Conservation (phyloP, 2,888 invertebrate species). For the Mellilla xanthometata region DNA sequence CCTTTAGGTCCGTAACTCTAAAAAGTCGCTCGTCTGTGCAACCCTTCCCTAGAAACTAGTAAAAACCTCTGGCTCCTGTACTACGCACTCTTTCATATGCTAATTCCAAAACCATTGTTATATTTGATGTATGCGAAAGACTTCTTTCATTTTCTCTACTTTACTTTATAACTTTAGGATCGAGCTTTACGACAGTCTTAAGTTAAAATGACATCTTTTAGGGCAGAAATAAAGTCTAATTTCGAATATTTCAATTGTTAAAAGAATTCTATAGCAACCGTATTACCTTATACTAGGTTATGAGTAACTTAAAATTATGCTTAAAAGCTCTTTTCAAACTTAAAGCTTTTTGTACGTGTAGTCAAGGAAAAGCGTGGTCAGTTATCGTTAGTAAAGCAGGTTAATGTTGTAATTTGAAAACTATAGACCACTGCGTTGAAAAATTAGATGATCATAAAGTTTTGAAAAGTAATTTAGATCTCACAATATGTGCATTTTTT, state of each 20-base stretch:
- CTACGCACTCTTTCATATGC: constrained; percentile 71
- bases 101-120: constrained; percentile 61
- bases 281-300: no score
- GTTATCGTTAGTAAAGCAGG: constrained; percentile 5
- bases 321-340: constrained; percentile 4
- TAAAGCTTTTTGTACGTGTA: constrained; percentile 1
- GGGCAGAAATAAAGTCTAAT: no score
- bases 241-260: no score
- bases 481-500: neutral
- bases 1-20: no score
- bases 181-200: neutral
- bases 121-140: constrained; percentile 30
- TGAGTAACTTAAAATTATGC: neutral
- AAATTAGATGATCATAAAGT: neutral
- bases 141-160: constrained; percentile 14
- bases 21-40: constrained; percentile 8
- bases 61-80: constrained; percentile 55
- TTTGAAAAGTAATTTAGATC: neutral
- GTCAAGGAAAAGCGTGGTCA: constrained; percentile 6
- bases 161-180: constrained; percentile 14
- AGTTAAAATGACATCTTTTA: no score
- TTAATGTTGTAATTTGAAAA: constrained; percentile 9
- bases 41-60: constrained; percentile 14
- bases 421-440: constrained; percentile 10
- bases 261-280: no score